phyloP scores from a whole-genome alignment of 2,888 invertebrate genomes.

The Troides oblongomaculatus region DNA sequence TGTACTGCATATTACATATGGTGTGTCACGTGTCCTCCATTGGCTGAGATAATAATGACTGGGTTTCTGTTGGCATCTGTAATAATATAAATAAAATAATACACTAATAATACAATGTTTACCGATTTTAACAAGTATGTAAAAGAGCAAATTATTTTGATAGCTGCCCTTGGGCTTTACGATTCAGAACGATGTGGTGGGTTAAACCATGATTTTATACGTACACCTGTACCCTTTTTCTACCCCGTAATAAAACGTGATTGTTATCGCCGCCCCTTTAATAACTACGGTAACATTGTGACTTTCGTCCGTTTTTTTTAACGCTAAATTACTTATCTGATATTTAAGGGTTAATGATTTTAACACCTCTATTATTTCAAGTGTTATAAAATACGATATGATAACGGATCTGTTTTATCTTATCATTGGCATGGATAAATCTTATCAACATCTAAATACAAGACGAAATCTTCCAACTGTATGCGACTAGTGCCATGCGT shows the following conservation, averaged over 20 bases:
- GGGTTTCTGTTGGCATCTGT: too few relatives aligned
- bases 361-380: neutral
- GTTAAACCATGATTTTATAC: slow-evolving; percentile 24
- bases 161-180: slow-evolving; percentile 47
- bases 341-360: neutral
- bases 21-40: too few relatives aligned
- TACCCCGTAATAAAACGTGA: slow-evolving; percentile 31
- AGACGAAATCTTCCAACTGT: neutral
- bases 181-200: slow-evolving; percentile 41
- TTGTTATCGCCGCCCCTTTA: slow-evolving; percentile 32
- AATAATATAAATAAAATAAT: too few relatives aligned
- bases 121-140: slow-evolving; percentile 34
- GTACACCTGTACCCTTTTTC: slow-evolving; percentile 19
- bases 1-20: too few relatives aligned
- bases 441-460: neutral
- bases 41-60: too few relatives aligned
- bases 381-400: neutral
- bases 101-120: too few relatives aligned
- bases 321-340: neutral
- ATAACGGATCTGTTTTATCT: neutral
- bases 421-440: neutral
- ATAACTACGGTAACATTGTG: slow-evolving; percentile 19
- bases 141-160: slow-evolving; percentile 47
- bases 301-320: neutral
- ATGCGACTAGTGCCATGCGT: neutral